Conservation (phyloP, 1,140 invertebrate species). For the Formica selysi region DNA sequence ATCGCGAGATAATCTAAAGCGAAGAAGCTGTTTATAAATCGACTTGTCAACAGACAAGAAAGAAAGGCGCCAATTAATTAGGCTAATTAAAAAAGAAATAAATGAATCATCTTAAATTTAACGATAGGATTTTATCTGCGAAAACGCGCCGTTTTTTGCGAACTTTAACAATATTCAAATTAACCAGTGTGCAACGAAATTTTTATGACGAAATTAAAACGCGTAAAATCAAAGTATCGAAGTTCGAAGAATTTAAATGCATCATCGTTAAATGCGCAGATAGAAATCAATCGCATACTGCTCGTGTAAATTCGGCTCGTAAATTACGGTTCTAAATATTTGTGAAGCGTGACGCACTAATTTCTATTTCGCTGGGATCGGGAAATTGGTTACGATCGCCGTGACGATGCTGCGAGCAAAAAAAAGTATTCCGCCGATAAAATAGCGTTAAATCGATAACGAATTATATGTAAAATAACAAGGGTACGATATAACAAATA, state of each 20-base stretch:
- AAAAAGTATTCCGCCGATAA: conserved; percentile 50
- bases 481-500: neutral
- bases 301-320: conserved; percentile 62
- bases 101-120: neutral
- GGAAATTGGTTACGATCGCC: conserved; percentile 44
- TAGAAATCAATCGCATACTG: conserved; percentile 14
- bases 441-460: neutral
- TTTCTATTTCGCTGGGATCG: conserved; percentile 27
- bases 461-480: conserved; percentile 29
- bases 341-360: conserved; percentile 21
- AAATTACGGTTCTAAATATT: conserved; percentile 47
- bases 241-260: neutral
- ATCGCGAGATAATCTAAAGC: neutral
- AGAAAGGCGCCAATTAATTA: neutral
- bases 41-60: neutral
- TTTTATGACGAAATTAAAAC: neutral
- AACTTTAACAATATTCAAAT: neutral
- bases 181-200: neutral
- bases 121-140: neutral
- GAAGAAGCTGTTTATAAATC: neutral
- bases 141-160: neutral
- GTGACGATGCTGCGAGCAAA: conserved; percentile 54
- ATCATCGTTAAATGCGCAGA: conserved; percentile 39
- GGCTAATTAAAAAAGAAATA: neutral
- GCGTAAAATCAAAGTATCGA: neutral